Conservation (phyloP, 1,140 invertebrate species). For the Zaprionus ornatus region DNA sequence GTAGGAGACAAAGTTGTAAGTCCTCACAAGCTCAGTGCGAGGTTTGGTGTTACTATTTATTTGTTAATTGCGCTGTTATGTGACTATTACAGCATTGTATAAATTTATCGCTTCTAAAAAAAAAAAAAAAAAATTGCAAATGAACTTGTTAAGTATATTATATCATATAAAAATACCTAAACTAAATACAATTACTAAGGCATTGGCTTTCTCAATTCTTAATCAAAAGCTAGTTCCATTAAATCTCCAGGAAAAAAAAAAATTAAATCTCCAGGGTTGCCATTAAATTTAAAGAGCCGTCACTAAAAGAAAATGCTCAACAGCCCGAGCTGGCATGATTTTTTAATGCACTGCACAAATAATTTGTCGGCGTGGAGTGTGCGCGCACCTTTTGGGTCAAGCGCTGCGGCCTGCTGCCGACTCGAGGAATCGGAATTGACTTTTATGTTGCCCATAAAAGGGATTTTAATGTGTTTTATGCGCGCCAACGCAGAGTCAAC, state of each 20-base stretch:
- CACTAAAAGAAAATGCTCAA: constrained; percentile 19
- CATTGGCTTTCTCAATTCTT: too few species aligned
- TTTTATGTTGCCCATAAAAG: constrained; percentile 74
- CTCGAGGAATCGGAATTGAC: constrained; percentile 65
- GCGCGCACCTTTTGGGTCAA: constrained; percentile 35
- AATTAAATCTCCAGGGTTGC: constrained; percentile 7
- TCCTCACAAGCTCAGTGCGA: too few species aligned
- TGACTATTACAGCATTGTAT: too few species aligned
- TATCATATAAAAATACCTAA: too few species aligned
- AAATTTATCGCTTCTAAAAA: too few species aligned
- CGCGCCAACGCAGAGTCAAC: constrained; percentile 43
- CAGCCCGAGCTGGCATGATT: constrained; percentile 18
- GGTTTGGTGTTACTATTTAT: too few species aligned
- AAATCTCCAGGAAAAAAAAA: too few species aligned
- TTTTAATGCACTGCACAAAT: constrained; percentile 35
- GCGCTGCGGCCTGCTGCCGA: constrained; percentile 12
- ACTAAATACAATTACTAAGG: too few species aligned
- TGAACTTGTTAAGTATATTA: too few species aligned
- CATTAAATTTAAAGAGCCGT: constrained; percentile 17
- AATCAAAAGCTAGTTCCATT: constrained; percentile 2
- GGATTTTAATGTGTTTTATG: constrained; percentile 77
- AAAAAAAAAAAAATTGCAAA: too few species aligned
- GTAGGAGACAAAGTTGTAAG: too few species aligned
- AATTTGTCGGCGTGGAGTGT: constrained; percentile 21
- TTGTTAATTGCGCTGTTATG: too few species aligned